Conservation (phyloP, 2,797 vertebrate species). For the Sebastes itinus region DNA sequence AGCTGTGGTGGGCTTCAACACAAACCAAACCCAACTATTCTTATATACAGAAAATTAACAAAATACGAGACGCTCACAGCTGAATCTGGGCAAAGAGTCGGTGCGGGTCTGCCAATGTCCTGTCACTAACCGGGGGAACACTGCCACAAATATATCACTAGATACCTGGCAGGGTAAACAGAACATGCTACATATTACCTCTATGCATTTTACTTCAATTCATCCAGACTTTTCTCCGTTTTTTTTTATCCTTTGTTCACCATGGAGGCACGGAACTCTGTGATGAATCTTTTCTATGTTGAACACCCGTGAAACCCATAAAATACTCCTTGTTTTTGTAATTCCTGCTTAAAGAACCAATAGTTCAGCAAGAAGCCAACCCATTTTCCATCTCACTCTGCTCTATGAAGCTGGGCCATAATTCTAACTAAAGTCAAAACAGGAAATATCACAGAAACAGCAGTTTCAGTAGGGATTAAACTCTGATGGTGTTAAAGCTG, state of each 20-base stretch:
- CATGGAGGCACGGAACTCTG: too few relatives aligned
- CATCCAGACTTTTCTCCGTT: too few relatives aligned
- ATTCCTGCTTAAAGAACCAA: too few relatives aligned
- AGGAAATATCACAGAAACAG: not conserved
- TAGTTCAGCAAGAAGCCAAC: not conserved
- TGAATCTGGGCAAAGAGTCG: not conserved
- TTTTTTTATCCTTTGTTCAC: too few relatives aligned
- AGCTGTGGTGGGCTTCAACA: not conserved
- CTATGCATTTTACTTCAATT: too few relatives aligned
- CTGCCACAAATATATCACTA: not conserved
- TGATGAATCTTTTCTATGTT: too few relatives aligned
- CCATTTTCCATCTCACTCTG: conserved; percentile 28
- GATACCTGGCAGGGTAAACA: not conserved
- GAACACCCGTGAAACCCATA: too few relatives aligned
- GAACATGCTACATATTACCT: not conserved
- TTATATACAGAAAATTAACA: not conserved
- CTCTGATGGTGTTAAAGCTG: not conserved
- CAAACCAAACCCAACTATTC: not conserved
- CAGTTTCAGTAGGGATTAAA: not conserved
- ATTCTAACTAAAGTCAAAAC: not conserved
- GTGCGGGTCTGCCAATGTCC: not conserved
- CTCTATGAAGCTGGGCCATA: not conserved
- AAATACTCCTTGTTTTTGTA: too few relatives aligned
- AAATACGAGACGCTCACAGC: not conserved
- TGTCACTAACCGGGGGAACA: not conserved